Evolutionary conservation across 2,888 invertebrate genomes (phyloP).

Genomic region (Caenorhabditis sulstoni): DNA sequence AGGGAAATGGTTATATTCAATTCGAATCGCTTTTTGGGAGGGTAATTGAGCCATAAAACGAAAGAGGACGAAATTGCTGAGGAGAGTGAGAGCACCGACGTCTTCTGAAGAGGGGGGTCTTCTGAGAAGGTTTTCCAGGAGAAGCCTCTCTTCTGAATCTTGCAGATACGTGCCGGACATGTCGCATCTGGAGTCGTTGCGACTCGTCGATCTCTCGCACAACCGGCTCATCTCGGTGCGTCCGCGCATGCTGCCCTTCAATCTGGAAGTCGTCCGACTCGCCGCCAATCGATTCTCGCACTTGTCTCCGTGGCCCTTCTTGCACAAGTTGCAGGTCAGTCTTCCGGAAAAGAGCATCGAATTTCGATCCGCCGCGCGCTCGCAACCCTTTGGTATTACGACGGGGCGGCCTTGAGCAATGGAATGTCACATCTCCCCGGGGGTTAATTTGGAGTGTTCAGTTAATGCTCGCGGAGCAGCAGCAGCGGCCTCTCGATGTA

Average conservation of each 20-base stretch:
- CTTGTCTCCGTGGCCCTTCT: conserved; percentile 62
- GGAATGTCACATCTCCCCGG: conserved; percentile 17
- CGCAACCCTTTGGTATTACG: not conserved
- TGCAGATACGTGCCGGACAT: conserved; percentile 66
- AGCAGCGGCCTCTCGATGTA: not conserved
- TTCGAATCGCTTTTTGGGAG: conserved; percentile 4
- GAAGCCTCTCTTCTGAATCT: not conserved
- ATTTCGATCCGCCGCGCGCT: conserved; percentile 7
- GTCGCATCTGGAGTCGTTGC: conserved; percentile 60
- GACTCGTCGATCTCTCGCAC: conserved; percentile 62
- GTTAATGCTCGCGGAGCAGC: not conserved
- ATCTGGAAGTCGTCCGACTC: conserved; percentile 61
- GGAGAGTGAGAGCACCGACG: too few species aligned
- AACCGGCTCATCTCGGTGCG: conserved; percentile 58
- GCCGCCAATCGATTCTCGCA: conserved; percentile 60
- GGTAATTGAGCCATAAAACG: conserved; percentile 12
- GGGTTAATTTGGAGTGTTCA: conserved; percentile 46
- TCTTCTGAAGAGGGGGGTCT: not conserved
- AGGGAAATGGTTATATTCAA: conserved; percentile 2
- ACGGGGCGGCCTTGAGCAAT: conserved; percentile 1
- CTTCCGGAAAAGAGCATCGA: conserved; percentile 4
- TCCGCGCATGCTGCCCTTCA: conserved; percentile 63
- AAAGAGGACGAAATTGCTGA: not conserved
- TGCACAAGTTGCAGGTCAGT: conserved; percentile 61
- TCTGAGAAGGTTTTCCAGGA: not conserved